A percentile compares a stretch with the other conserved stretches of the same genome.
Conservation (phyloP, 1,140 invertebrate genomes). For the Brevipalpus yothersi region DNA sequence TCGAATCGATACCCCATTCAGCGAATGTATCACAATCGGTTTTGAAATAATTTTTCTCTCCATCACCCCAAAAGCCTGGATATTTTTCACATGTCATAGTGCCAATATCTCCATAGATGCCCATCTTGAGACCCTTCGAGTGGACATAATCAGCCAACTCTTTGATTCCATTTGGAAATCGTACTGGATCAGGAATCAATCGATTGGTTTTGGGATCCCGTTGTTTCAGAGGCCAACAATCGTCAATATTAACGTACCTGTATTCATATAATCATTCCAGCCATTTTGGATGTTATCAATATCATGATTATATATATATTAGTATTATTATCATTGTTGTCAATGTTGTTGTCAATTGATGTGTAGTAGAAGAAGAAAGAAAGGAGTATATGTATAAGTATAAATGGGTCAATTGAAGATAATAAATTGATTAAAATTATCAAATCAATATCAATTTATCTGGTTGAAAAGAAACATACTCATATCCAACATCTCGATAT, state of each 20-base stretch:
- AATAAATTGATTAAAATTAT: slow-evolving; percentile 17
- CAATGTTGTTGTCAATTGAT: too few relatives aligned
- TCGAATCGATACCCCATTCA: slow-evolving; percentile 18
- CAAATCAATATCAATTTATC: background rate
- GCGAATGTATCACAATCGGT: slow-evolving; percentile 31
- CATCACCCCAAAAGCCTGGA: slow-evolving; percentile 27
- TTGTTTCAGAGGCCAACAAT: slow-evolving; percentile 66
- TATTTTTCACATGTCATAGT: slow-evolving; percentile 30
- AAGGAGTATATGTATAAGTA: too few relatives aligned
- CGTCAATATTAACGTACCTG: slow-evolving; percentile 53
- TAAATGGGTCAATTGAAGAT: background rate
- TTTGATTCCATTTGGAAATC: slow-evolving; percentile 81
- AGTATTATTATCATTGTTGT: too few relatives aligned
- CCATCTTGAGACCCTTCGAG: slow-evolving; percentile 28
- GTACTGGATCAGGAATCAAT: slow-evolving; percentile 53
- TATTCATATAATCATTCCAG: background rate
- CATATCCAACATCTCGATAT: slow-evolving; percentile 63
- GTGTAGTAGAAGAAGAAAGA: background rate
- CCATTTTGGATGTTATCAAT: background rate
- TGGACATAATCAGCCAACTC: slow-evolving; percentile 61
- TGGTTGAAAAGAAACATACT: slow-evolving; percentile 30
- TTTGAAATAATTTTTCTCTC: slow-evolving; percentile 26
- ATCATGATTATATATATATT: too few relatives aligned
- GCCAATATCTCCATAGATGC: slow-evolving; percentile 28
- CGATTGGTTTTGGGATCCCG: slow-evolving; percentile 20